phyloP scores from a whole-genome alignment of 2,113 vertebrate genomes.

The Suricata suricatta region DNA sequence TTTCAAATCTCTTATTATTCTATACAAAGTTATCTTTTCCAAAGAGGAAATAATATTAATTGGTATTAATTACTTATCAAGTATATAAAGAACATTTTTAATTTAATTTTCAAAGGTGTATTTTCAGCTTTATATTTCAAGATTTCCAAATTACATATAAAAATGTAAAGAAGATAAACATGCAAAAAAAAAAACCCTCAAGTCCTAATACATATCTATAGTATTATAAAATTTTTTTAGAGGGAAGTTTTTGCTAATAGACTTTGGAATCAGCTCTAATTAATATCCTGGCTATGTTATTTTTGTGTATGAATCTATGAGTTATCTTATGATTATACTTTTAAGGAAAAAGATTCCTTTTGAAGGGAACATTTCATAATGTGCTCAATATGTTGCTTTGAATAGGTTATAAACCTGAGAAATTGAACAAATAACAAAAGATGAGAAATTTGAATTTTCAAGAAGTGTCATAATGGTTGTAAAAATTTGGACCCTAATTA shows the following conservation, averaged over 20 bases:
- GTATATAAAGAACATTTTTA: background rate
- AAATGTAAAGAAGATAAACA: background rate
- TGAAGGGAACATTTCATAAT: background rate
- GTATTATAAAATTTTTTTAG: background rate
- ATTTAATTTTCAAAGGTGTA: background rate
- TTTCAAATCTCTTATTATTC: background rate
- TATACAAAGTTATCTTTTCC: background rate
- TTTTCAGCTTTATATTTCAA: background rate
- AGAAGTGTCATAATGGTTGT: background rate
- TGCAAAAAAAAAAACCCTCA: background rate
- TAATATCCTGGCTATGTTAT: background rate
- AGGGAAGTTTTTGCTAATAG: background rate
- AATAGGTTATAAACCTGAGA: background rate
- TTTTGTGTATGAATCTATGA: background rate
- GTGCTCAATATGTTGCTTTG: background rate
- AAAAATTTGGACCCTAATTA: background rate
- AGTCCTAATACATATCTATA: background rate
- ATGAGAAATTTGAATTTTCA: background rate
- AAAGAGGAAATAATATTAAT: background rate
- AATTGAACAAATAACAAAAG: background rate
- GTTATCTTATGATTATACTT: background rate
- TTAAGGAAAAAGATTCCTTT: background rate
- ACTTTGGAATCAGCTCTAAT: background rate
- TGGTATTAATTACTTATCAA: background rate
- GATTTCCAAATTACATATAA: background rate